Evolutionary conservation across 2,888 invertebrate genomes (phyloP).

Genomic region (Cheilosia pagana): DNA sequence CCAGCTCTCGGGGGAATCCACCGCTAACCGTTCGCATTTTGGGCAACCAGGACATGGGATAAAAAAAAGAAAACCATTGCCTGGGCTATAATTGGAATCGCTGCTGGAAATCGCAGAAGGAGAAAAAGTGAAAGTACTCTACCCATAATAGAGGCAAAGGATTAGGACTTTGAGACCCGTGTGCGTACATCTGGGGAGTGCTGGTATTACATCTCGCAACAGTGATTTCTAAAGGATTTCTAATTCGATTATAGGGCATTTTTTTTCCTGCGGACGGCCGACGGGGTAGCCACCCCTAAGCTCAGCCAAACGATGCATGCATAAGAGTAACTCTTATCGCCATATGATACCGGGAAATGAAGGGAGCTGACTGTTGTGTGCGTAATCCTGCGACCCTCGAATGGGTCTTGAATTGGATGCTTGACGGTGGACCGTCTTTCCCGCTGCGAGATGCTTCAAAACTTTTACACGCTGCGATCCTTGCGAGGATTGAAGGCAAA

Average conservation of each 20-base stretch:
- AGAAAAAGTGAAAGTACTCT: slow-evolving; percentile 56
- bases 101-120: slow-evolving; percentile 10
- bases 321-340: slow-evolving; percentile 72
- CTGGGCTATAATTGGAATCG: background rate
- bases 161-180: slow-evolving; percentile 36
- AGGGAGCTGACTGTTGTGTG: slow-evolving; percentile 34
- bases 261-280: slow-evolving; percentile 25
- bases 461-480: slow-evolving; percentile 44
- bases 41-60: slow-evolving; percentile 60
- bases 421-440: background rate
- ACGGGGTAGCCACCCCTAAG: slow-evolving; percentile 39
- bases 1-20: slow-evolving; percentile 59
- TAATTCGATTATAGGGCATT: slow-evolving; percentile 73
- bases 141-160: slow-evolving; percentile 65
- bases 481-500: slow-evolving; percentile 58
- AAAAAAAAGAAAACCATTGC: slow-evolving; percentile 6
- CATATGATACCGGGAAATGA: slow-evolving; percentile 64
- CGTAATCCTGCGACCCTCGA: slow-evolving; percentile 64
- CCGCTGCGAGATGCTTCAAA: slow-evolving; percentile 19
- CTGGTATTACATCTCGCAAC: slow-evolving; percentile 71
- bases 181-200: slow-evolving; percentile 47
- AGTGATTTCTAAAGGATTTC: slow-evolving; percentile 73
- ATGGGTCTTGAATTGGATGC: slow-evolving; percentile 14
- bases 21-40: slow-evolving; percentile 65
- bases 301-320: slow-evolving; percentile 59